Base-by-base conservation (phyloP, 2,888 invertebrate species). In the Pollenia griseotomentosa region DNA sequence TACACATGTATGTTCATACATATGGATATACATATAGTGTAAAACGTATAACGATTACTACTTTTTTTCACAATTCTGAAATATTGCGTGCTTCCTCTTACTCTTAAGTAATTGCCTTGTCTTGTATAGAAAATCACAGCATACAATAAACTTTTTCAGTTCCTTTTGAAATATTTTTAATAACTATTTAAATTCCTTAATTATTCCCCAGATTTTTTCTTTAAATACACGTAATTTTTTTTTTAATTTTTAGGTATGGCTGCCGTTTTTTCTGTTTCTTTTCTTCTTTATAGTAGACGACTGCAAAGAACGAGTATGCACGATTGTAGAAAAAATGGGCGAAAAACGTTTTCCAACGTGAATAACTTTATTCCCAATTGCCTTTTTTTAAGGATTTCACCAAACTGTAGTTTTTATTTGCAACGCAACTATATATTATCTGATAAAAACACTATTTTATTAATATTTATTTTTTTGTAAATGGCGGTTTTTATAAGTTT, bases 281-380 rank as follows among this genome's bases (percentile, higher is more conserved):
- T 77, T 71, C 59, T 86, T 83, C 80, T 80, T 80, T 42, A 83
- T 51, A 82, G 65, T 59, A 82, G 81, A 82, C 81, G 84, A 88
- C 79, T 86, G 73, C 59, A 78, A 82, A 80, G 83, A 88, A 86
- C 87, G 87, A 88, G 87, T 88, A 86, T 85, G 78, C 85, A 88
- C 86, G 84, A 83, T 80, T 77, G 65, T 80, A 79, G 53, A 82
- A 86, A 86, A 84, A 85, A 85, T 80, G 87, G 83, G 82, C 83
- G 84, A 86, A 85, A 88, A 89, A 89, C 86, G 85, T 88, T 89
- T 89, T 87, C 75, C 87, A 83, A 83, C 87, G 87, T 86, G 86
- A 86, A 88, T 83, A 68, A 44, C 55, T 84, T 70, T 57, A 77
- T 73, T 84, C 75, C 61, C 74, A 74, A 70, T 81, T 79, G 81